Percentiles rank a stretch among this genome's conserved stretches.
Evolutionary conservation across 2,797 vertebrate genomes (phyloP).

Genomic region (Trematomus bernacchii): DNA sequence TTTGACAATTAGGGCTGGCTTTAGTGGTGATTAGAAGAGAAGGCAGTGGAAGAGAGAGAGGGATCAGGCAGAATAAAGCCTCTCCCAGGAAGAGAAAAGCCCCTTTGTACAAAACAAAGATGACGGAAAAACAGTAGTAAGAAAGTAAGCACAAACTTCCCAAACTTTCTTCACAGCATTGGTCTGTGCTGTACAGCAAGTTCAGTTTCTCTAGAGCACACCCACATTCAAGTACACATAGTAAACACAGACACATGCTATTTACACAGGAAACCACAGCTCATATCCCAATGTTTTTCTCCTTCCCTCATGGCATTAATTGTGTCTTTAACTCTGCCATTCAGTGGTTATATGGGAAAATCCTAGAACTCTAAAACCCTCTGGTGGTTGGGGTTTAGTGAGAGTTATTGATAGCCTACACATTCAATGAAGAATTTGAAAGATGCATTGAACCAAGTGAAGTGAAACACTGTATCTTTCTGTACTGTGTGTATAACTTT

Average conservation of each 20-base stretch:
- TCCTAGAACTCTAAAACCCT: slow-evolving; percentile 12
- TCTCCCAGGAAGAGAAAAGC: slow-evolving; percentile 59
- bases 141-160: slow-evolving; percentile 50
- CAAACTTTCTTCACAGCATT: slow-evolving; percentile 30
- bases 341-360: slow-evolving; percentile 45
- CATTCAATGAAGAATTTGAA: slow-evolving; percentile 69
- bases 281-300: slow-evolving; percentile 29
- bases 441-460: slow-evolving; percentile 1
- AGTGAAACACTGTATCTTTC: neutral
- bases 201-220: slow-evolving; percentile 4
- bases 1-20: slow-evolving; percentile 68
- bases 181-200: slow-evolving; percentile 1
- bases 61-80: slow-evolving; percentile 67
- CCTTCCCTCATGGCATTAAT: slow-evolving; percentile 42
- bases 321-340: slow-evolving; percentile 57
- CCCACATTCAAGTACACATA: slow-evolving; percentile 17
- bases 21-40: slow-evolving; percentile 62
- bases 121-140: slow-evolving; percentile 36
- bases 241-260: slow-evolving; percentile 48
- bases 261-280: slow-evolving; percentile 57
- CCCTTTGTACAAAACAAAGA: slow-evolving; percentile 40
- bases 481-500: slow-evolving; percentile 10
- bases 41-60: slow-evolving; percentile 24
- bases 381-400: slow-evolving; percentile 51
- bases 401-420: slow-evolving; percentile 67